These are phyloP conservation scores for Rhagonycha fulva DNA, from an alignment of 2,888 invertebrate species.

Conservation along the genomic window DNA sequence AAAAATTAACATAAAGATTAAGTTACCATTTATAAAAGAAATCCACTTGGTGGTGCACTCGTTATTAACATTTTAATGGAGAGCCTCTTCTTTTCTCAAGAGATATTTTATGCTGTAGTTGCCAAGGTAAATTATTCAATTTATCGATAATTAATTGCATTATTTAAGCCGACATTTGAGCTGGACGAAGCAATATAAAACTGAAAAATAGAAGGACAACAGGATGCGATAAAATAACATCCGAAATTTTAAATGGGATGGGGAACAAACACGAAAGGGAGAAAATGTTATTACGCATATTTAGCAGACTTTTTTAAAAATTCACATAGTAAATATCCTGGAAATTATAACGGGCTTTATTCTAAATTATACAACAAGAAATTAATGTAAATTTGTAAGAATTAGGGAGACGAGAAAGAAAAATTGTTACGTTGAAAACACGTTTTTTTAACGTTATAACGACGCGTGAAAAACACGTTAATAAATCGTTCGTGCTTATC, in stretches of 20 bases:
- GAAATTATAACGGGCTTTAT: too few relatives aligned
- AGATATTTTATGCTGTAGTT: background rate
- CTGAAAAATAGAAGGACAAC: background rate
- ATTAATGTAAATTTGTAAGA: too few relatives aligned
- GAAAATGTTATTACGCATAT: too few relatives aligned
- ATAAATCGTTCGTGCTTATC: too few relatives aligned
- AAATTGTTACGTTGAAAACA: too few relatives aligned
- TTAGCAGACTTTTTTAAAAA: too few relatives aligned
- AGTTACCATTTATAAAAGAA: constrained; percentile 2
- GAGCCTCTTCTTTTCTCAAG: background rate
- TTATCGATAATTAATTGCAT: background rate
- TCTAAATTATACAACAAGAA: too few relatives aligned
- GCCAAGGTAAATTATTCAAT: background rate
- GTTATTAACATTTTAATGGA: background rate
- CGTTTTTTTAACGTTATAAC: too few relatives aligned
- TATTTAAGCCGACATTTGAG: background rate
- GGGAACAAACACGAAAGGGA: too few relatives aligned
- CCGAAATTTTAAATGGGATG: background rate
- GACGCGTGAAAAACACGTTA: too few relatives aligned
- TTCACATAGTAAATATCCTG: too few relatives aligned
- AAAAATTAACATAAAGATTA: constrained; percentile 4
- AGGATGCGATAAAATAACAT: background rate
- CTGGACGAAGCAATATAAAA: background rate
- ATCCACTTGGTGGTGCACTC: background rate
- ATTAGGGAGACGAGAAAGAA: too few relatives aligned